Evolutionary conservation across 2,113 vertebrate species (phyloP), one percentile per base, ranked within the genome.

Genomic region (Monarcha castaneiventris): DNA sequence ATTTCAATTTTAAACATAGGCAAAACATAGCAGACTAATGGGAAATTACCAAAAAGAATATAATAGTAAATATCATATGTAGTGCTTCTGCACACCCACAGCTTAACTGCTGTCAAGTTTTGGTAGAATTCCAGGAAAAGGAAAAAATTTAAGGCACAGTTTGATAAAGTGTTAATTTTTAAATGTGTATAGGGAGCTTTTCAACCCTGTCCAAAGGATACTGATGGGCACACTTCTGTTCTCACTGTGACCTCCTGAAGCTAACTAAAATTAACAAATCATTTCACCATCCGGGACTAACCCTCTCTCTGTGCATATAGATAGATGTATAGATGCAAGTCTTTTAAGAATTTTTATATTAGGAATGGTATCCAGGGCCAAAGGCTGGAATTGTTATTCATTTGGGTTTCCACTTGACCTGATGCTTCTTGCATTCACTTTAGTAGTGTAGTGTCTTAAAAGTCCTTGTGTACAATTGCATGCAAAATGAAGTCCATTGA

Each of bases 161-260:
- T 95, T 97, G 95, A 96, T 93, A 97, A 95, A 96, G 94, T 96
- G 95, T 86, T 96, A 96, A 86, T 92, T 97, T 95, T 96, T 77
- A 93, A 95, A 90, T 89, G 90, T 86, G 95, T 92, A 84, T 88
- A 69, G 74, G 52, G 85, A 96, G 35, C 54, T 96, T 94, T 96
- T 90, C 82, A 94, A 93, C 86, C 88, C 85, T 92, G 72, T 96
- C 83, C 96, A 95, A 96, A 62, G 95, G 96, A 95, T 97, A 95
- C 83, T 95, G 92, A 95, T 92, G 90, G 80, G 73, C 94, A 95
- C 27, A 79, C 90, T 96, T 95, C 93, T 94, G 92, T 96, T 94
- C 92, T 96, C 92, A 90, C 92, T 77, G 73, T 95, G 90, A 96
- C 92, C 93, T 96, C 41, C 69, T 90, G 83, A 93, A 95, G 68